These are phyloP conservation scores for Chiloscyllium punctatum DNA, from an alignment of 2,797 vertebrate genomes.

Conservation along the genomic window DNA sequence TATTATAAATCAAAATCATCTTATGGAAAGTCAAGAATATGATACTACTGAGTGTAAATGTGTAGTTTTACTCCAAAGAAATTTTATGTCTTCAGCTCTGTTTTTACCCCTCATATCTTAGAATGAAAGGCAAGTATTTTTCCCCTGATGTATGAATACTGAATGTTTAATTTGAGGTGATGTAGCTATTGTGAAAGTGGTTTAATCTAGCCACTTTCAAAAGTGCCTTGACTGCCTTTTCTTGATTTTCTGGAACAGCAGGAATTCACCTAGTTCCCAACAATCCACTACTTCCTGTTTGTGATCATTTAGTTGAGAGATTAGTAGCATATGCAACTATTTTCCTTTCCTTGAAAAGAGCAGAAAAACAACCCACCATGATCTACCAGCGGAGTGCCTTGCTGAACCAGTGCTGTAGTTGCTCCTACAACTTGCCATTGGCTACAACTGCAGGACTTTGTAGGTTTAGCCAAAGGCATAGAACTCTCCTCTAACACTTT, in stretches of 20 bases:
- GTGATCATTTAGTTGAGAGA: not conserved
- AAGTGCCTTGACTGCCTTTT: not conserved
- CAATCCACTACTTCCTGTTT: not conserved
- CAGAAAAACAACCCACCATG: too few relatives aligned
- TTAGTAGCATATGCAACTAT: not conserved
- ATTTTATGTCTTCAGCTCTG: not conserved
- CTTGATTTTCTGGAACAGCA: not conserved
- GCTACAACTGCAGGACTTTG: too few relatives aligned
- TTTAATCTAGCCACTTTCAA: not conserved
- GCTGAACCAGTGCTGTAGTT: not conserved
- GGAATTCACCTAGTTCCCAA: not conserved
- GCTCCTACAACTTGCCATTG: not conserved
- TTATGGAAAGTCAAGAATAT: not conserved
- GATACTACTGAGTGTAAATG: not conserved
- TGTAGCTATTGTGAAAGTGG: not conserved
- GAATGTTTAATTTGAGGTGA: not conserved
- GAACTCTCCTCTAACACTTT: not conserved
- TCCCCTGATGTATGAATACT: not conserved
- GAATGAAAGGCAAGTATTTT: not conserved
- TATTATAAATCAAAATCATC: not conserved
- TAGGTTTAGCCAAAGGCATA: not conserved
- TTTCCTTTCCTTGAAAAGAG: not conserved
- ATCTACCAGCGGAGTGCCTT: too few relatives aligned
- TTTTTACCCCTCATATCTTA: not conserved
- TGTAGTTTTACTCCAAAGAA: not conserved